Evolutionary conservation across 2,113 vertebrate genomes (phyloP).

Genomic region (Chrysochloris asiatica): DNA sequence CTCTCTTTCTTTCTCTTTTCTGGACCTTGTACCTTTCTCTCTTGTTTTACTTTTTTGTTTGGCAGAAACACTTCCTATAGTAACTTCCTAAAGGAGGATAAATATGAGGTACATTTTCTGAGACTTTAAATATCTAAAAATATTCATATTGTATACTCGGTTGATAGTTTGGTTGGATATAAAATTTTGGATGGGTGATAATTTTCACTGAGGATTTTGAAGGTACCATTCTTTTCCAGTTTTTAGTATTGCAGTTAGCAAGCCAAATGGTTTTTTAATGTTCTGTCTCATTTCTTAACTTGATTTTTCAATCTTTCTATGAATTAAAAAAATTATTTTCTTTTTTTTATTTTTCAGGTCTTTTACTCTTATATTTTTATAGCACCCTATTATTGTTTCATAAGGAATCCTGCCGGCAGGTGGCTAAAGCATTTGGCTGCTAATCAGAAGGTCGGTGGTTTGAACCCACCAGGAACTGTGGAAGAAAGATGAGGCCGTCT

Average conservation of each 20-base stretch:
- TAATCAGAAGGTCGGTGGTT: too few relatives aligned
- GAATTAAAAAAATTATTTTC: neutral
- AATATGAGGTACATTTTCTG: neutral
- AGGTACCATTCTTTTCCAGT: neutral
- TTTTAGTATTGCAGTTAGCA: neutral
- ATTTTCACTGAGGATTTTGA: conserved; percentile 4
- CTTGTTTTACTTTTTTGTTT: neutral
- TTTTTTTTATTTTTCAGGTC: neutral
- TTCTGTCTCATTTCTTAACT: conserved; percentile 21
- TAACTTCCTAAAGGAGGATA: neutral
- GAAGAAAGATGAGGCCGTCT: too few relatives aligned
- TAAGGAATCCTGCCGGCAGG: too few relatives aligned
- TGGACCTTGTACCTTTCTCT: neutral
- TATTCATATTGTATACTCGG: neutral
- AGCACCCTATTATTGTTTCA: neutral
- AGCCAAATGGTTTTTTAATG: neutral
- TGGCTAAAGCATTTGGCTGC: too few relatives aligned
- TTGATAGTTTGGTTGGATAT: conserved; percentile 4
- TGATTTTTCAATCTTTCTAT: conserved; percentile 23
- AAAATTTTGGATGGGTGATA: neutral
- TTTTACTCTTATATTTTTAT: neutral
- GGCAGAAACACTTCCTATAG: neutral
- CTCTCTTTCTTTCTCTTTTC: neutral
- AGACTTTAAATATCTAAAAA: neutral
- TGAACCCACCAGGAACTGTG: too few relatives aligned